Evolutionary conservation across 2,113 vertebrate genomes (phyloP), one percentile per base, ranked within the genome.

Genomic region (Rhadina sibilatrix): DNA sequence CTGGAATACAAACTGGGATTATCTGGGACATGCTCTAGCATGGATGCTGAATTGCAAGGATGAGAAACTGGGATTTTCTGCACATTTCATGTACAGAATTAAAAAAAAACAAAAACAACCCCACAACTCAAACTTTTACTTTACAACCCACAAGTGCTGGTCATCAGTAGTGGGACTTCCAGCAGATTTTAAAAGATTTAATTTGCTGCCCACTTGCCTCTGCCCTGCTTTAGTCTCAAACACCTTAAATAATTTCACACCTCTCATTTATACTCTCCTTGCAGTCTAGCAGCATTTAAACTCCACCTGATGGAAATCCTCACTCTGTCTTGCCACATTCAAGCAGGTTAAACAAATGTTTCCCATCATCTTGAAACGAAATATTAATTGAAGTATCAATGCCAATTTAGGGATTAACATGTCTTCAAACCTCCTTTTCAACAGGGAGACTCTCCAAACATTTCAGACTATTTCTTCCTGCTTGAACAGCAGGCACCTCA

Each of bases 61-160:
- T 19, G 27, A 86, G 37, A 56, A 90, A 78, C 27, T 27, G 50
- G 30, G 50, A 42, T 81, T 91, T 35, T n/a, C 42, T 53, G 33
- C 38, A 40, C 17, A 31, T 38, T 24, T 40, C 37, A 44, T 18
- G 33, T 1, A 46, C 23, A 82, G 35, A 81, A 69, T 49, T 33
- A 8, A 4, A 37, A 38, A 31, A 53, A 11, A 33, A n/a, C n/a
- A n/a, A n/a, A 56, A 33, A 56, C 38, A 27, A 4, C 0, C 0
- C 47, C 38, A 49, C 52, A 47, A 49, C 52, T 25, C 13, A 59
- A 59, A 42, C 10, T 20, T 54, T 84, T n/a, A 30, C 4, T 72
- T 63, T 42, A 59, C 8, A 81, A 57, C 12, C 12, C 10, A 49
- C 38, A 25, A 80, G 31, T 28, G 24, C 14, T 83, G 44, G 25